These are phyloP conservation scores for Acronicta leporina DNA, from an alignment of 2,888 invertebrate genomes.

Conservation along the genomic window DNA sequence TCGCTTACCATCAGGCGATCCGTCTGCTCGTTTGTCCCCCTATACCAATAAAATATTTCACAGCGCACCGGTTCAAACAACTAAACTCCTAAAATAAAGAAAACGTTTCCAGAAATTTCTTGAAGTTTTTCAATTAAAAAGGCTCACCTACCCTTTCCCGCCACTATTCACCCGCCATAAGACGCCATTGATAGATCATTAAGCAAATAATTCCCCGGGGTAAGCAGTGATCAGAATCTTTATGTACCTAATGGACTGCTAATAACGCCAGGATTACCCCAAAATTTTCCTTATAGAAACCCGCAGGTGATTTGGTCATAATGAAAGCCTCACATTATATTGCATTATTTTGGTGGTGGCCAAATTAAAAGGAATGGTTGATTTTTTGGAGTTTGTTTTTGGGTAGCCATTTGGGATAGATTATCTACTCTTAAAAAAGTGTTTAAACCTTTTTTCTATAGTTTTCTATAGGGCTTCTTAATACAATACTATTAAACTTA, in stretches of 20 bases:
- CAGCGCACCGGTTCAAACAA: no score
- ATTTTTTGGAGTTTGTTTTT: background rate
- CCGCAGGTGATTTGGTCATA: slow-evolving; percentile 47
- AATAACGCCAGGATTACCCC: slow-evolving; percentile 51
- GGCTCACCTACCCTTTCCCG: slow-evolving; percentile 6
- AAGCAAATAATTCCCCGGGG: slow-evolving; percentile 51
- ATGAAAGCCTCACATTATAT: slow-evolving; percentile 46
- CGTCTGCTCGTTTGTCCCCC: no score
- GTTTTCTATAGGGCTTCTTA: no score
- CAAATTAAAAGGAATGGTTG: slow-evolving; percentile 40
- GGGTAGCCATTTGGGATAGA: no score
- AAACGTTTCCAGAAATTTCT: slow-evolving; percentile 18
- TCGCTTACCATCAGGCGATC: no score
- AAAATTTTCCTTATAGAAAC: slow-evolving; percentile 47
- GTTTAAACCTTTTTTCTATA: no score
- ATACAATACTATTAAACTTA: no score
- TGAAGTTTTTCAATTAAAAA: slow-evolving; percentile 9
- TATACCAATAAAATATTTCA: no score
- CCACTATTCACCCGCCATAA: slow-evolving; percentile 39
- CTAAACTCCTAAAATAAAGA: background rate
- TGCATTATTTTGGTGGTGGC: slow-evolving; percentile 42
- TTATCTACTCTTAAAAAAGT: no score
- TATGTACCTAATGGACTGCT: slow-evolving; percentile 54
- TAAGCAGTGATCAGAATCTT: slow-evolving; percentile 53
- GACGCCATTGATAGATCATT: slow-evolving; percentile 57